Conservation (phyloP, 1,140 invertebrate species). For the Babylonia areolata region DNA sequence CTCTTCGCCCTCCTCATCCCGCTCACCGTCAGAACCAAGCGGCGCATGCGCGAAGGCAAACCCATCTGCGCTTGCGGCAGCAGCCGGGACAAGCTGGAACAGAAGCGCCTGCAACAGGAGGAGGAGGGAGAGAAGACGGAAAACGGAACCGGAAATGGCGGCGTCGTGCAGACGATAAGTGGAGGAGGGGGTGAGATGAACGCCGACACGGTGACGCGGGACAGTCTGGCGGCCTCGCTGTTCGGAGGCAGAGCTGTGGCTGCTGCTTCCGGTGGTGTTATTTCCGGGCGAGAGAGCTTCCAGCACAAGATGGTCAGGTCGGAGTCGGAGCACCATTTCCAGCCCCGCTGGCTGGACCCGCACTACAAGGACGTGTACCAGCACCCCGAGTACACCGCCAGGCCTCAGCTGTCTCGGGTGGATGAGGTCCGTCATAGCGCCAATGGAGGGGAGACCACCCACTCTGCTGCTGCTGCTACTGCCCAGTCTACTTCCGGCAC, state of each 20-base stretch:
- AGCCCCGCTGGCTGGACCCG: constrained; percentile 26
- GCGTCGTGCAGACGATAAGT: constrained; percentile 12
- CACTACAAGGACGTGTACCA: constrained; percentile 25
- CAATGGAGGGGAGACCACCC: not conserved
- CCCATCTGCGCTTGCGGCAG: constrained; percentile 31
- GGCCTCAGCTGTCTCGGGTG: not conserved
- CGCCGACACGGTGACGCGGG: not conserved
- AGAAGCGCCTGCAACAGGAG: not conserved
- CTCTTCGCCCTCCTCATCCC: constrained; percentile 19
- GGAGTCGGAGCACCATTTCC: constrained; percentile 7
- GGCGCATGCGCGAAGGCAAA: constrained; percentile 27
- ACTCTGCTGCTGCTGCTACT: not conserved
- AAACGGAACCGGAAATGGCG: constrained; percentile 36
- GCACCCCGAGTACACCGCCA: not conserved
- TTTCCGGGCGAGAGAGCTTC: constrained; percentile 5
- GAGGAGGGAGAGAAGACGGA: not conserved
- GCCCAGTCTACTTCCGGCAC: not conserved
- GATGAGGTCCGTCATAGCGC: not conserved
- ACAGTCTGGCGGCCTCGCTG: not conserved
- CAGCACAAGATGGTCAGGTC: not conserved
- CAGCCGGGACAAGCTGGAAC: constrained; percentile 26
- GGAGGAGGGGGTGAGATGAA: not conserved
- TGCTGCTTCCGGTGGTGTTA: not conserved
- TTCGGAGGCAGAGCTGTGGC: not conserved
- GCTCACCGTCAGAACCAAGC: constrained; percentile 22